Percentiles rank a stretch among this genome's conserved stretches.
Evolutionary conservation across 1,140 invertebrate genomes (phyloP).

Genomic region (Plutomurus gul): DNA sequence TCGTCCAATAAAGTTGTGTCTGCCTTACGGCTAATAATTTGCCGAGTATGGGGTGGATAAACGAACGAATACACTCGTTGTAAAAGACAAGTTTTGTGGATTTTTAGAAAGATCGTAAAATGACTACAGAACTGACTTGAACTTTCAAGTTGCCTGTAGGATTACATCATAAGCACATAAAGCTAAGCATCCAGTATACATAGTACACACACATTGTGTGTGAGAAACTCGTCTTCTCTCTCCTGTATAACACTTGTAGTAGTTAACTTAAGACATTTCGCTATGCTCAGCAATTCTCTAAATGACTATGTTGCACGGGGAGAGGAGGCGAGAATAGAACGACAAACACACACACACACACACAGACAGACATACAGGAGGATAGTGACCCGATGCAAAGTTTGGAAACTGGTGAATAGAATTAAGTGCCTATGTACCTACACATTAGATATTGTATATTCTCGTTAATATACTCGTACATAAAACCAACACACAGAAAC

Average conservation of each 20-base stretch:
- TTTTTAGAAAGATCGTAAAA: slow-evolving; percentile 28
- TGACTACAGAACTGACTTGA: not conserved
- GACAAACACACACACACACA: not conserved
- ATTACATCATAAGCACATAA: slow-evolving; percentile 26
- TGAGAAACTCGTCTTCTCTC: not conserved
- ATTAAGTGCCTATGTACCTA: too few species aligned
- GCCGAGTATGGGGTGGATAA: slow-evolving; percentile 22
- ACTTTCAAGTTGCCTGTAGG: slow-evolving; percentile 12
- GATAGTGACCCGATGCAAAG: not conserved
- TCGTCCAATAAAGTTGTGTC: slow-evolving; percentile 23
- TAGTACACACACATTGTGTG: not conserved
- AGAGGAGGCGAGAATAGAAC: too few species aligned
- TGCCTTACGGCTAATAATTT: slow-evolving; percentile 24
- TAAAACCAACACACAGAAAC: too few species aligned
- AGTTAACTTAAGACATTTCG: not conserved
- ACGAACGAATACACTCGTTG: slow-evolving; percentile 2
- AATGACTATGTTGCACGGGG: too few species aligned
- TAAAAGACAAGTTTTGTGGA: slow-evolving; percentile 16
- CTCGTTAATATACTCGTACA: too few species aligned
- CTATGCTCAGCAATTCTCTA: not conserved
- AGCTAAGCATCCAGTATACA: not conserved
- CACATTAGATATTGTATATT: too few species aligned
- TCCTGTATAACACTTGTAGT: not conserved
- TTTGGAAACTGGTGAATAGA: too few species aligned
- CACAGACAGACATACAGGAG: not conserved